A percentile compares a stretch with the other conserved stretches of the same genome.
Conservation (phyloP, 2,113 vertebrate genomes). For the Urocynchramus pylzowi region DNA sequence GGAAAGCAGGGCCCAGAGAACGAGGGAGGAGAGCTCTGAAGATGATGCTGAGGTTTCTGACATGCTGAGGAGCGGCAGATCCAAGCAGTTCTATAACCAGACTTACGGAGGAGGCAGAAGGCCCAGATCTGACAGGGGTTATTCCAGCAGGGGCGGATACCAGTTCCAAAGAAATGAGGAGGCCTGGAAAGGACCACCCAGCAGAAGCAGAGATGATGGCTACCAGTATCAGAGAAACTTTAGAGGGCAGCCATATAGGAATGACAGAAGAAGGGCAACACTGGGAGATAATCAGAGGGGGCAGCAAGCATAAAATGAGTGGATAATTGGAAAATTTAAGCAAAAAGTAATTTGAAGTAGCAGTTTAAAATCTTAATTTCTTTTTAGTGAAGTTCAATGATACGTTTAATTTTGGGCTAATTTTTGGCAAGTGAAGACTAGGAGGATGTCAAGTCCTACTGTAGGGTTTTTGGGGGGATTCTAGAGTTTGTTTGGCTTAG, state of each 20-base stretch:
- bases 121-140: constrained; percentile 71
- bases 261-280: constrained; percentile 68
- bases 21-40: constrained; percentile 77
- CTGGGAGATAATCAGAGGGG: constrained; percentile 75
- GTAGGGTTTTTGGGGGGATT: not conserved
- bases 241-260: constrained; percentile 70
- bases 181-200: constrained; percentile 72
- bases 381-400: constrained; percentile 21
- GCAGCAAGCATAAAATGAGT: constrained; percentile 61
- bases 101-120: constrained; percentile 70
- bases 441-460: constrained; percentile 20
- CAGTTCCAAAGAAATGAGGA: constrained; percentile 72
- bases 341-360: constrained; percentile 22
- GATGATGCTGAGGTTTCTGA: constrained; percentile 75
- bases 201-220: constrained; percentile 70
- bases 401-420: not conserved
- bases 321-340: not conserved
- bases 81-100: constrained; percentile 81
- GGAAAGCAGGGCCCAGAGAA: constrained; percentile 63
- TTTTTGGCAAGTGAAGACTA: not conserved
- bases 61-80: constrained; percentile 74
- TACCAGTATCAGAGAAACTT: constrained; percentile 69
- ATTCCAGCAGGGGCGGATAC: constrained; percentile 71
- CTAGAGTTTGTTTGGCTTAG: constrained; percentile 50
- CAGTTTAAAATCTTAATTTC: constrained; percentile 13